Evolutionary conservation across 2,888 invertebrate species (phyloP).

Genomic region (Eupithecia inturbata): DNA sequence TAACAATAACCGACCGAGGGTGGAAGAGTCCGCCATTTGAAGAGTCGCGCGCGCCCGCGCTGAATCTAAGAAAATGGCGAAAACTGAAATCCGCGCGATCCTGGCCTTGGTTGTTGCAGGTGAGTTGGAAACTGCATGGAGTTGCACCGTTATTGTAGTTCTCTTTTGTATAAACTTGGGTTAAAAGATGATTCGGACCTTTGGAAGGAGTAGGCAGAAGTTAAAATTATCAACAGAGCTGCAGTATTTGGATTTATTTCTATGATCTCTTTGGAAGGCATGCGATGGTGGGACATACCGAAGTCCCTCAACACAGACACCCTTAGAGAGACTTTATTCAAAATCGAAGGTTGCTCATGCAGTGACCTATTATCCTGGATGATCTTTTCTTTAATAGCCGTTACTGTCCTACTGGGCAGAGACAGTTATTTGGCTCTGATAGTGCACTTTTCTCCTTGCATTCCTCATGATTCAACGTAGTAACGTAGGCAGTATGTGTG

Average conservation of each 20-base stretch:
- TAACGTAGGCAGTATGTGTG: neutral
- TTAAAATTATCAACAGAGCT: neutral
- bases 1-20: conserved; percentile 65
- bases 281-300: neutral
- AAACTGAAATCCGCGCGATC: conserved; percentile 33
- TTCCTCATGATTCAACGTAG: neutral
- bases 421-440: neutral
- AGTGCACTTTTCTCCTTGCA: neutral
- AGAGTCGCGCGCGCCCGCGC: conserved; percentile 23
- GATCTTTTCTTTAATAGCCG: neutral
- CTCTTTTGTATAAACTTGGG: neutral
- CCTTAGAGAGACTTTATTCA: neutral
- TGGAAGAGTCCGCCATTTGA: conserved; percentile 35
- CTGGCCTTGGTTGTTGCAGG: conserved; percentile 48
- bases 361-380: neutral
- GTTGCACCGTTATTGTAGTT: neutral
- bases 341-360: neutral
- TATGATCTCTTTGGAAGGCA: neutral
- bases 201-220: neutral
- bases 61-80: conserved; percentile 45
- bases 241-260: neutral
- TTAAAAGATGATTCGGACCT: neutral
- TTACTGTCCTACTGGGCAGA: neutral
- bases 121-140: conserved; percentile 34
- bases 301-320: neutral